A percentile compares a stretch with the other conserved stretches of the same genome.
Conservation (phyloP, 2,888 invertebrate species). For the Dicranocentrus wangi region DNA sequence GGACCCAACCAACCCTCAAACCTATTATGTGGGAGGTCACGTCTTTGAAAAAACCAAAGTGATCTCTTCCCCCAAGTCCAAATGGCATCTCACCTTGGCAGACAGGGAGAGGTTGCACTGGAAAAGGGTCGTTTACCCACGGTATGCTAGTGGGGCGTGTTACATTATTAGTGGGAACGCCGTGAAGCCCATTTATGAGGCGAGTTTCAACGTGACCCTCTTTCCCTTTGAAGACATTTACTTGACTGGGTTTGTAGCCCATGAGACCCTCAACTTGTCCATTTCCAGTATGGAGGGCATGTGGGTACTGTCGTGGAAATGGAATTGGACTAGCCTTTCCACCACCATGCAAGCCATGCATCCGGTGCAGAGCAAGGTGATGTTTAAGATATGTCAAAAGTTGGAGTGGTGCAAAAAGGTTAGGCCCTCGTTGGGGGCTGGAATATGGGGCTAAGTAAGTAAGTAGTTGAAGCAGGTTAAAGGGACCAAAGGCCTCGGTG, state of each 20-base stretch:
- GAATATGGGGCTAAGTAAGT: too few relatives aligned
- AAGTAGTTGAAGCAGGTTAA: too few relatives aligned
- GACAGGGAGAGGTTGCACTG: conserved; percentile 44
- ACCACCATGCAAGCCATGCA: conserved; percentile 36
- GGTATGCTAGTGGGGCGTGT: conserved; percentile 55
- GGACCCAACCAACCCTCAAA: conserved; percentile 17
- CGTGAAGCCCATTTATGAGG: conserved; percentile 36
- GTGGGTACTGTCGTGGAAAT: background rate
- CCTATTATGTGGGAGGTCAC: conserved; percentile 57
- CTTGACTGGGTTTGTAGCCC: conserved; percentile 51
- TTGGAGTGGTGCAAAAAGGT: conserved; percentile 32
- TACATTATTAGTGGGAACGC: conserved; percentile 50
- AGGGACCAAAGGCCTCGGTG: too few relatives aligned
- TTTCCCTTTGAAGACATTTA: conserved; percentile 64
- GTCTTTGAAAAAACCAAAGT: conserved; percentile 24
- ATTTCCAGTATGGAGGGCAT: conserved; percentile 41
- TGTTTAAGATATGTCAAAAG: conserved; percentile 45
- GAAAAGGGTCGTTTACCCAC: conserved; percentile 32
- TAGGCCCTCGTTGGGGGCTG: too few relatives aligned
- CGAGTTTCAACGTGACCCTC: conserved; percentile 52
- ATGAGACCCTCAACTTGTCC: conserved; percentile 30
- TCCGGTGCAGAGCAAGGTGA: conserved; percentile 45
- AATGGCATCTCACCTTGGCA: conserved; percentile 47
- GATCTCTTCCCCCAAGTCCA: conserved; percentile 39
- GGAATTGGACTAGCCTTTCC: background rate